Evolutionary conservation across 2,888 invertebrate species (phyloP), one percentile per base, ranked within the genome.

Genomic region (Zaprionus lineosus): DNA sequence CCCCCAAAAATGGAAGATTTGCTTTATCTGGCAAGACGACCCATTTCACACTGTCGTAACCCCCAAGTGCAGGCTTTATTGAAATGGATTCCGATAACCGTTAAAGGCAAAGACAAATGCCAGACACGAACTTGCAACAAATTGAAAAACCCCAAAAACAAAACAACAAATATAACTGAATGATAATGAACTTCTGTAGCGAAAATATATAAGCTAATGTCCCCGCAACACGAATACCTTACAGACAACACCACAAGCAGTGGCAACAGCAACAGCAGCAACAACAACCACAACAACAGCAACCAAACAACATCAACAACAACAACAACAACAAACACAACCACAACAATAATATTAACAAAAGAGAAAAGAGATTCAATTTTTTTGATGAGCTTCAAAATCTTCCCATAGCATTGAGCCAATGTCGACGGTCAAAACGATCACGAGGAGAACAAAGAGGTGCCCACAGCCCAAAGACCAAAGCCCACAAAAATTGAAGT

Each of bases 371-470:
- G 40, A 50, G 29, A 6, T 29, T 29, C n/a, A 6, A 2, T 14
- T 36, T 56, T 37, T 60, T 52, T 69, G 69, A 70, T 60, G 63
- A 46, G 48, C 66, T 44, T 6, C 33, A 34, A 67, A 74, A 72
- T 73, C 53, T 84, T 81, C 79, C 83, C 79, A 81, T 74, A 73
- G 61, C 81, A 48, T 59, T 63, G 61, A 55, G 37, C 1, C 16
- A 24, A 24, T n/a, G 19, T 19, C 44, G 59, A 53, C 72, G 83
- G 83, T 78, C 83, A 74, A 67, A 60, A 33, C 21, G 78, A 78
- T 84, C 79, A 81, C 79, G 85, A 81, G 50, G 4, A 51, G 51
- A 36, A 51, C 33, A 34, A 14, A 40, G 28, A 51, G 19, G 46
- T 19, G 29, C 3, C 41, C 31, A 37, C 41, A 68, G 29, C 21